Conservation (phyloP, 2,113 vertebrate species). For the Periophthalmodon schlosseri region DNA sequence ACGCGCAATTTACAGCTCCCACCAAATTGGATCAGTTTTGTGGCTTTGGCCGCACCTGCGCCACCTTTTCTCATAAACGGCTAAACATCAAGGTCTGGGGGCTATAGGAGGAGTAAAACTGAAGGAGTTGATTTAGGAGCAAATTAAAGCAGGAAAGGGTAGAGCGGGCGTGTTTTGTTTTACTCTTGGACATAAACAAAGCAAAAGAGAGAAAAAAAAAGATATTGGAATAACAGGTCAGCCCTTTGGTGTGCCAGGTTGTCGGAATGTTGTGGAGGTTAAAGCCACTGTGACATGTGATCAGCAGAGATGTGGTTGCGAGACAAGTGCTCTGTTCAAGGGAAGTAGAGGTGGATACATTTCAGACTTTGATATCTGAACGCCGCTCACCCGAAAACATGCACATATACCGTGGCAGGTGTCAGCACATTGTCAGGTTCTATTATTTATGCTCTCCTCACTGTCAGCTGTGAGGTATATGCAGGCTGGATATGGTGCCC, state of each 20-base stretch:
- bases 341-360: conserved; percentile 15
- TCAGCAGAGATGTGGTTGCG: conserved; percentile 15
- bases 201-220: neutral
- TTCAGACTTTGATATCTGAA: conserved; percentile 18
- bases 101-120: conserved; percentile 10
- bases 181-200: conserved; percentile 1
- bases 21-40: conserved; percentile 74
- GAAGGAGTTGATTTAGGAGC: conserved; percentile 59
- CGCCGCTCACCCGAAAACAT: neutral
- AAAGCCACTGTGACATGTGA: conserved; percentile 34
- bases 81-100: conserved; percentile 47
- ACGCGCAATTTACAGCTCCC: conserved; percentile 70
- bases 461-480: conserved; percentile 42
- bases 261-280: conserved; percentile 22
- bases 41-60: conserved; percentile 68
- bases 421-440: conserved; percentile 52
- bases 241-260: neutral
- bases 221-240: neutral
- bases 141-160: conserved; percentile 50
- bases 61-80: conserved; percentile 60
- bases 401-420: conserved; percentile 33
- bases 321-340: conserved; percentile 26
- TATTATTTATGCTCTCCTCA: conserved; percentile 57
- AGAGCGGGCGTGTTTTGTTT: conserved; percentile 8
- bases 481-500: conserved; percentile 37